Conservation (phyloP, 2,797 vertebrate species). For the Crocodylus rhombifer region DNA sequence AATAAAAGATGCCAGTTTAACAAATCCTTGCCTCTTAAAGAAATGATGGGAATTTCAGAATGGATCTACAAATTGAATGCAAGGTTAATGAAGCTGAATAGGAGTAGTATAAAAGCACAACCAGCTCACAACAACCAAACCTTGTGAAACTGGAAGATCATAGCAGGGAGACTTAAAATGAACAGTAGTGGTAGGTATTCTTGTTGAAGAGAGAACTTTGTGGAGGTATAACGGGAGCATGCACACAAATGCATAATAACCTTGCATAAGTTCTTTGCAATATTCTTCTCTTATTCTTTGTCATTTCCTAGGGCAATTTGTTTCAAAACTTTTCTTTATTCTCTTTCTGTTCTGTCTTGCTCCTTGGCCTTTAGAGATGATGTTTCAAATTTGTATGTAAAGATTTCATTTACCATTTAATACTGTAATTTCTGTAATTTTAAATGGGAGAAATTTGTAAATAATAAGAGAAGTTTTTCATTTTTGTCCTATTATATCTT, state of each 20-base stretch:
- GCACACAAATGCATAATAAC: not conserved
- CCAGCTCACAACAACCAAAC: not conserved
- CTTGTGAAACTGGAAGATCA: not conserved
- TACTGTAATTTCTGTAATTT: too few species aligned
- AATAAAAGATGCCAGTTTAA: too few species aligned
- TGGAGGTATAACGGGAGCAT: not conserved
- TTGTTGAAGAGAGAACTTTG: not conserved
- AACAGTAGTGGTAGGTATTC: not conserved
- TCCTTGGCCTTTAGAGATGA: not conserved
- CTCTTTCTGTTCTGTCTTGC: not conserved
- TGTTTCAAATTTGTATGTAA: not conserved
- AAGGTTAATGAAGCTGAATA: not conserved
- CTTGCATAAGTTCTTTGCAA: not conserved
- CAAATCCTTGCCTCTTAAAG: not conserved
- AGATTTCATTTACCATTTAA: too few species aligned
- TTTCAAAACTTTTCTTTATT: not conserved
- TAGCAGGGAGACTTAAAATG: not conserved
- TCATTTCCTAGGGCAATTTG: not conserved
- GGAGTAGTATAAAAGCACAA: not conserved
- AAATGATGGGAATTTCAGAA: not conserved
- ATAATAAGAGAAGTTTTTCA: not conserved
- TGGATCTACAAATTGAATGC: not conserved
- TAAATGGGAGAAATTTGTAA: too few species aligned
- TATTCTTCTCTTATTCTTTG: not conserved
- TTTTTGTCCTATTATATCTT: not conserved